These are phyloP conservation scores for Rallus crepitans DNA, from an alignment of 2,797 vertebrate species.

Conservation along the genomic window DNA sequence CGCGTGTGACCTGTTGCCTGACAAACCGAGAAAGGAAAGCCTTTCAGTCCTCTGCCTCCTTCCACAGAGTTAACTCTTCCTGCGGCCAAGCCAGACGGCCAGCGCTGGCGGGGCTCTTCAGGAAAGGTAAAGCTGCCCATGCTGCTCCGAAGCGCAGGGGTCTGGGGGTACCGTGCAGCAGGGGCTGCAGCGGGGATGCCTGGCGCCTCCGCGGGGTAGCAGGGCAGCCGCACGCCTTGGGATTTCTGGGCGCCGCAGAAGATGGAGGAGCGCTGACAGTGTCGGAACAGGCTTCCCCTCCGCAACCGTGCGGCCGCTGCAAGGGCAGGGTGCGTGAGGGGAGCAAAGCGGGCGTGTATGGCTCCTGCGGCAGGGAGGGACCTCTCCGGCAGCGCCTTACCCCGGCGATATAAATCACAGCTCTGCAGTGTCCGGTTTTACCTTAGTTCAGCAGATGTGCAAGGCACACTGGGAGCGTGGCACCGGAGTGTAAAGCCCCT, in stretches of 20 bases:
- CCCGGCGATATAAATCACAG: constrained; percentile 34
- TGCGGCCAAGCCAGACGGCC: neutral
- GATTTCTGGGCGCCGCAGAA: neutral
- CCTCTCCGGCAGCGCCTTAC: neutral
- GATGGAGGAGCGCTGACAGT: neutral
- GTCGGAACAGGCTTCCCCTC: neutral
- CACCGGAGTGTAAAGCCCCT: neutral
- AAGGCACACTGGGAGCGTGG: neutral
- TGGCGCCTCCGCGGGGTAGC: neutral
- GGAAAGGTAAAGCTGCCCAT: neutral
- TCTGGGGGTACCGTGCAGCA: rapidly evolving
- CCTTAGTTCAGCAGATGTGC: constrained; percentile 61
- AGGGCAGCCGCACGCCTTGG: neutral
- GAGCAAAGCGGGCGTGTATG: neutral
- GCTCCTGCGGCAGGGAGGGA: constrained; percentile 26
- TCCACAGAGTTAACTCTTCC: neutral
- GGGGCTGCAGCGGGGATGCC: too few species aligned
- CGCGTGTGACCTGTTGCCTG: constrained; percentile 56
- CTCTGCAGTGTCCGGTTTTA: constrained; percentile 39
- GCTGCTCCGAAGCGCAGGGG: neutral
- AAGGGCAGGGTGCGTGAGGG: neutral
- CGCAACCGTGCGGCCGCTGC: rapidly evolving
- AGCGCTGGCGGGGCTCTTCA: neutral
- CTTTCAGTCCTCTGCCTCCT: neutral
- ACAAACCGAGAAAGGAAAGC: neutral